Base-by-base conservation (phyloP, 2,888 invertebrate species). In the Sipunculus nudus region DNA sequence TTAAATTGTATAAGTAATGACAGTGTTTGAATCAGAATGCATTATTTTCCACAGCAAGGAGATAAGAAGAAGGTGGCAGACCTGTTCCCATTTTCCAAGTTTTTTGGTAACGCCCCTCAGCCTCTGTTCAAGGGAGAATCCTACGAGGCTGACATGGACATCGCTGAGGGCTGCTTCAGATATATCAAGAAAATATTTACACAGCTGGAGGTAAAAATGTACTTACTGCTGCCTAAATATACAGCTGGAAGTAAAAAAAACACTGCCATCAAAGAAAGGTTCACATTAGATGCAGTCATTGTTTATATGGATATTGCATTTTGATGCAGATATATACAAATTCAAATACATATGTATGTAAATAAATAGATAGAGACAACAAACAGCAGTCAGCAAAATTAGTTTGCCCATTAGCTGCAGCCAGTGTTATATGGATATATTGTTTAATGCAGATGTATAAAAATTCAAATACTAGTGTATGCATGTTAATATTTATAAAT, bases 131-230 rank as follows among this genome's bases (percentile, higher is more conserved):
- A 91, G 69, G 90, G 81, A 0, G 86, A 88, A 39, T 87, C 87
- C 0, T 92, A 88, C 75, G 90, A 90, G 5, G 92, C 92, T 65
- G 94, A 97, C 78, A 86, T 94, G 84, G 91, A 91, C 75, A 91
- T 93, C 39, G 97, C 98, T 0, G 88, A 91, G 74, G 94, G 96
- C 54, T 99, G 97, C 81, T 98, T 94, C 84, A 74, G 92, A 69
- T 96, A 97, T 81, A 93, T 99, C 62, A 91, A 93, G 73, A 91
- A 93, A 77, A 96, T 99, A 73, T 99, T 99, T 80, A 92, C 92
- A 35, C 96, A 99, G 81, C 85, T 99, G 10, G 98, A 99, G 81
- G 84, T 83, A 67, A 41, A 25, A 32, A 32, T 23, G 40, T 31
- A 31, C 5, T 19, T 26, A 25, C 19, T 13, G 2, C 21, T 16